Evolutionary conservation across 2,797 vertebrate species (phyloP).

Genomic region (Rhadinocentrus ornatus): DNA sequence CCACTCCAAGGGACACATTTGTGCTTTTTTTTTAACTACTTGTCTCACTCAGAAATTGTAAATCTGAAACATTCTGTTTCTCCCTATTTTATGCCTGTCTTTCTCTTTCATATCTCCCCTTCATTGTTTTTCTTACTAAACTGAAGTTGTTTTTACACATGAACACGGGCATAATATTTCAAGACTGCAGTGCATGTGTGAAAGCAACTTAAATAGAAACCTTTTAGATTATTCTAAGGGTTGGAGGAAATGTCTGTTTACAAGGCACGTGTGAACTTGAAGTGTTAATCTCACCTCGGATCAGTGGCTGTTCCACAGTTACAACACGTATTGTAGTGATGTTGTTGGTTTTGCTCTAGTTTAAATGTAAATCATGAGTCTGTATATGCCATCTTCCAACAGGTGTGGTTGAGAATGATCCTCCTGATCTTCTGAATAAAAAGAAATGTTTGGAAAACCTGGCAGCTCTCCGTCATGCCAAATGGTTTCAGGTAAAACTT

Average conservation of each 20-base stretch:
- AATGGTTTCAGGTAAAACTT: constrained; percentile 90
- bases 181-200: not conserved
- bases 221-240: constrained; percentile 10
- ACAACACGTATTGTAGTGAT: constrained; percentile 8
- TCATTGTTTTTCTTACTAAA: constrained; percentile 26
- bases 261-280: constrained; percentile 1
- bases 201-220: constrained; percentile 1
- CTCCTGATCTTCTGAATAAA: constrained; percentile 80
- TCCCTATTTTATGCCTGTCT: constrained; percentile 12
- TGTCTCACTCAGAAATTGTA: not conserved
- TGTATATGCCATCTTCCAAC: constrained; percentile 38
- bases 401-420: constrained; percentile 70
- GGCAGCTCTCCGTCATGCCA: constrained; percentile 87
- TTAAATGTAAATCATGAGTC: constrained; percentile 40
- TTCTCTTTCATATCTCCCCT: constrained; percentile 16
- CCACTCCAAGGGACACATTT: constrained; percentile 6
- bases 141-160: not conserved
- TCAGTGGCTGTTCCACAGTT: constrained; percentile 14
- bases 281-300: constrained; percentile 10
- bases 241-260: constrained; percentile 13
- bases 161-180: not conserved
- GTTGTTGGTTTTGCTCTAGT: constrained; percentile 5
- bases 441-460: constrained; percentile 85
- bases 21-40: not conserved
- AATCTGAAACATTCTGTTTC: not conserved